phyloP scores from a whole-genome alignment of 1,140 invertebrate species.

The Conus betulinus region DNA sequence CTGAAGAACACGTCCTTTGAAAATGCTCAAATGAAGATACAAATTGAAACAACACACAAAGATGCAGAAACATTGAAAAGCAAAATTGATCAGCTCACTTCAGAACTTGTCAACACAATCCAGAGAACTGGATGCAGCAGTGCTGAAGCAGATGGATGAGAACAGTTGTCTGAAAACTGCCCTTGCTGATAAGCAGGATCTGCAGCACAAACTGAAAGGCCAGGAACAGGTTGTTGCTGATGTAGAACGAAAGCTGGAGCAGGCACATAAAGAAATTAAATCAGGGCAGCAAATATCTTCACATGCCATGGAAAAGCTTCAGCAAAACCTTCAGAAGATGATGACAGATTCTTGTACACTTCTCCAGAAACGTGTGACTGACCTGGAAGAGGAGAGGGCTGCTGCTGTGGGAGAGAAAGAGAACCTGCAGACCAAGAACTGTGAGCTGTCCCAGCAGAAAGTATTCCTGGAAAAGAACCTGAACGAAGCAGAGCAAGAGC shows the following conservation, averaged over 20 bases:
- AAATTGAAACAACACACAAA: background rate
- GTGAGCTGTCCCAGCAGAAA: slow-evolving; percentile 28
- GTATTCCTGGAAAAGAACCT: slow-evolving; percentile 28
- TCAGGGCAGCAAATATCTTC: background rate
- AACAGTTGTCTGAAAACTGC: slow-evolving; percentile 10
- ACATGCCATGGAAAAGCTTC: background rate
- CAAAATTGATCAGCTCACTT: background rate
- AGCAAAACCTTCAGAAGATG: background rate
- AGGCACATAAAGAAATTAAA: slow-evolving; percentile 21
- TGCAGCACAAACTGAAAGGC: background rate
- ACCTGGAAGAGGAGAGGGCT: slow-evolving; percentile 17
- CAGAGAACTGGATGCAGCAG: background rate
- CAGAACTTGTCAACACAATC: background rate
- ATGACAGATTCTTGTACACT: background rate
- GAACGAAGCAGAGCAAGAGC: slow-evolving; percentile 22
- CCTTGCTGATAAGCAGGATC: background rate
- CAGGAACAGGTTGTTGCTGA: background rate
- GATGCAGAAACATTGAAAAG: background rate
- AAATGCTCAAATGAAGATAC: background rate
- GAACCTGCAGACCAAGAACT: slow-evolving; percentile 11
- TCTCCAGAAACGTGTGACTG: background rate
- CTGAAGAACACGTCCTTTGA: background rate
- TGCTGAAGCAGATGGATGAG: slow-evolving; percentile 4
- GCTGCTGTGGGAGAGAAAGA: slow-evolving; percentile 19
- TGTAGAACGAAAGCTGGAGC: slow-evolving; percentile 19